Evolutionary conservation across 2,888 invertebrate genomes (phyloP).

Genomic region (Chymomyza fuscimana): DNA sequence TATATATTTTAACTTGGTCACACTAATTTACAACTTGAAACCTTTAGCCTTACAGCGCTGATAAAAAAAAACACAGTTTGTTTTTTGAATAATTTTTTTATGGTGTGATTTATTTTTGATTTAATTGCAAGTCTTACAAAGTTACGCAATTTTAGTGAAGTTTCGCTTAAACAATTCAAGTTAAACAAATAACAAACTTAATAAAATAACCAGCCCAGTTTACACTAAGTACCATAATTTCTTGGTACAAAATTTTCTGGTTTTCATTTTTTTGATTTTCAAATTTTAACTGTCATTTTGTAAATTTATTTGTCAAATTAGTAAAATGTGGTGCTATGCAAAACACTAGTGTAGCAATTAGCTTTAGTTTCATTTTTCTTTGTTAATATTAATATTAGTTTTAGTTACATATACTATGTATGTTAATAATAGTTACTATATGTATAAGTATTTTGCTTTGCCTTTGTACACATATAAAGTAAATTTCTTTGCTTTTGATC

Average conservation of each 20-base stretch:
- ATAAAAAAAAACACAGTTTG: neutral
- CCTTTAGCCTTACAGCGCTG: neutral
- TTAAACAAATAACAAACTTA: neutral
- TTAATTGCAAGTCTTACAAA: slow-evolving; percentile 65
- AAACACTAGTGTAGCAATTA: neutral
- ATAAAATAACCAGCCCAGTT: neutral
- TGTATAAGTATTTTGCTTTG: slow-evolving; percentile 14
- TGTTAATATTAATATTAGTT: neutral
- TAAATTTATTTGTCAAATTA: neutral
- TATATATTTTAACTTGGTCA: too few species aligned
- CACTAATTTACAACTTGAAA: too few species aligned
- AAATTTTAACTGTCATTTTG: neutral
- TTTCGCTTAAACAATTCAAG: neutral
- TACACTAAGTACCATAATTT: neutral
- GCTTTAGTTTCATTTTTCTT: neutral
- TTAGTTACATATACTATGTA: neutral
- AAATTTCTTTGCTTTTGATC: slow-evolving; percentile 32
- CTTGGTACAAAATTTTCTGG: neutral
- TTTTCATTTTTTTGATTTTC: neutral
- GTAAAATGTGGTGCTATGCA: neutral
- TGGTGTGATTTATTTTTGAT: slow-evolving; percentile 70
- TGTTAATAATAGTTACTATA: neutral
- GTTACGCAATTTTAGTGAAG: slow-evolving; percentile 44
- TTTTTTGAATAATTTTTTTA: slow-evolving; percentile 10
- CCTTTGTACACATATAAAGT: slow-evolving; percentile 57